These are phyloP conservation scores for Trichogramma dendrolimi DNA, from an alignment of 2,888 invertebrate species.

Conservation along the genomic window DNA sequence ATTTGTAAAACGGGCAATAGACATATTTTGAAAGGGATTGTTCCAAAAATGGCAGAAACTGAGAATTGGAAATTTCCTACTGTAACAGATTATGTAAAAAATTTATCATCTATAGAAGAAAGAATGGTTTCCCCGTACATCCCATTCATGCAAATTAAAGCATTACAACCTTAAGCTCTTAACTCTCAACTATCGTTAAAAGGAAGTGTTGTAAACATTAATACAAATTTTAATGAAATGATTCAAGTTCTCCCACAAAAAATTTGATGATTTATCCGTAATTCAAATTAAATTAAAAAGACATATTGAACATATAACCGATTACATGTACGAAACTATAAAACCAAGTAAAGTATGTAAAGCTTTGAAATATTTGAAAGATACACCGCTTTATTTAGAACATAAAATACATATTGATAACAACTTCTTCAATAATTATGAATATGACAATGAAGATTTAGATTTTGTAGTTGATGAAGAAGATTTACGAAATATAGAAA, in stretches of 20 bases:
- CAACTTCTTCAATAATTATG: constrained; percentile 23
- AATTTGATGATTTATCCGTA: constrained; percentile 33
- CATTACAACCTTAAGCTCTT: constrained; percentile 35
- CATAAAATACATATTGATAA: constrained; percentile 19
- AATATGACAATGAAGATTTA: constrained; percentile 6
- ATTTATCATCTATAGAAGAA: constrained; percentile 39
- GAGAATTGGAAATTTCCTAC: constrained; percentile 28
- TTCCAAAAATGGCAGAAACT: constrained; percentile 22
- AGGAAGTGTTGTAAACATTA: constrained; percentile 36
- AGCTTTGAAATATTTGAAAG: constrained; percentile 20
- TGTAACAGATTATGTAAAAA: constrained; percentile 32
- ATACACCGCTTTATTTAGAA: constrained; percentile 18
- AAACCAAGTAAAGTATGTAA: constrained; percentile 29
- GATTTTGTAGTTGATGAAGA: constrained; percentile 22
- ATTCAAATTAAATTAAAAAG: constrained; percentile 39
- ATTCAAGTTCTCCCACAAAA: constrained; percentile 20
- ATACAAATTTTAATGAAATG: constrained; percentile 23
- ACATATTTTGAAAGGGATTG: constrained; percentile 9
- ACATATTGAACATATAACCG: constrained; percentile 32
- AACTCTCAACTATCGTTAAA: constrained; percentile 40
- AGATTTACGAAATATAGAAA: neutral
- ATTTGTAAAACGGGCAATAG: constrained; percentile 10
- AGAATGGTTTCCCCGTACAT: constrained; percentile 41
- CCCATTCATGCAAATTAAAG: constrained; percentile 44
- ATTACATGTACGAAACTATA: constrained; percentile 39